A percentile compares a stretch with the other conserved stretches of the same genome.
Evolutionary conservation across 2,888 invertebrate genomes (phyloP).

Genomic region (Rapana venosa): DNA sequence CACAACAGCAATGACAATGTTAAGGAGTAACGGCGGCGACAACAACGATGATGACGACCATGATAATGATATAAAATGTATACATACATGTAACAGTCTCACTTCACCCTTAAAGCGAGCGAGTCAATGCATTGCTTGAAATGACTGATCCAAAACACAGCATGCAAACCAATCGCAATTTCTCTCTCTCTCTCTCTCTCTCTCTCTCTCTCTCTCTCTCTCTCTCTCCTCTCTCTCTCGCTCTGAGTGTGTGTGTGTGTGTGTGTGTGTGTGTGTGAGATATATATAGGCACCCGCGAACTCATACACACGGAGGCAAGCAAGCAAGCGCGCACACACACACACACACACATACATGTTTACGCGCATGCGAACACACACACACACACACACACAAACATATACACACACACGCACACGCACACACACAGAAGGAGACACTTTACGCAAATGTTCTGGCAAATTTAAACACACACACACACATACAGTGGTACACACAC

Average conservation of each 20-base stretch:
- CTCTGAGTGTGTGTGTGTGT: background rate
- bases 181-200: background rate
- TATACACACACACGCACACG: constrained; percentile 5
- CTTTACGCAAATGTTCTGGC: background rate
- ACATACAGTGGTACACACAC: background rate
- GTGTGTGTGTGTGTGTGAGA: background rate
- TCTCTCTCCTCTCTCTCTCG: constrained; percentile 7
- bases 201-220: background rate
- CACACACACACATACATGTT: background rate
- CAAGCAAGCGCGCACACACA: background rate
- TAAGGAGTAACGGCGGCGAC: too few species aligned
- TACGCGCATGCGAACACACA: background rate
- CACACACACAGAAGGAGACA: too few species aligned
- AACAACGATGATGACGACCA: too few species aligned
- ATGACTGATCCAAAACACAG: too few species aligned
- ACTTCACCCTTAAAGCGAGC: too few species aligned
- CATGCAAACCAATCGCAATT: too few species aligned
- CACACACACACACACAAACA: constrained; percentile 12
- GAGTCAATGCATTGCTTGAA: too few species aligned
- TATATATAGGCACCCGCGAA: background rate
- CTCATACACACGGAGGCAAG: background rate
- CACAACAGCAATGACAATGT: too few species aligned
- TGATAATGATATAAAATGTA: too few species aligned
- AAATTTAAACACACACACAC: background rate
- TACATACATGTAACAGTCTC: too few species aligned